Conservation (phyloP, 2,797 vertebrate species). For the Ibycter americanus region DNA sequence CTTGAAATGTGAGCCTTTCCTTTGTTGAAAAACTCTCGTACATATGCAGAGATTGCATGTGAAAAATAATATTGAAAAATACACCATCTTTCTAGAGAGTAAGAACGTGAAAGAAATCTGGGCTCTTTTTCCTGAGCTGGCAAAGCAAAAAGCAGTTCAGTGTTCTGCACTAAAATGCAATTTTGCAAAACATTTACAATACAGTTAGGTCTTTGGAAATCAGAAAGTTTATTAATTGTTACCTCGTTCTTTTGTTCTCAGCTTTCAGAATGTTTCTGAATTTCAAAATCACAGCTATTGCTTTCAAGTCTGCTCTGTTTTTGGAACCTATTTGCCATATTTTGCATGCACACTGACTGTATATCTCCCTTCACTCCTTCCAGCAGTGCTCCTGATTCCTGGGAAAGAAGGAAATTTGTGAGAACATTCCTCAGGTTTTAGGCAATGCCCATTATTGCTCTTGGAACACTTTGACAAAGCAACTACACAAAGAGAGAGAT, state of each 20-base stretch:
- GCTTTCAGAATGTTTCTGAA: background rate
- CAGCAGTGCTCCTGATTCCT: background rate
- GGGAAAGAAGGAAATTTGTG: background rate
- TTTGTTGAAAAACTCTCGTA: background rate
- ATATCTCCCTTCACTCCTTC: background rate
- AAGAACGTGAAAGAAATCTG: background rate
- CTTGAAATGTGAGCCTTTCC: background rate
- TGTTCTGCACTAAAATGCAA: background rate
- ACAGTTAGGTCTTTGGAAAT: background rate
- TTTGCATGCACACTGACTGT: background rate
- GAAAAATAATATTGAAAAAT: background rate
- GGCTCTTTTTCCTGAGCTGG: background rate
- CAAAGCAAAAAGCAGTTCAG: background rate
- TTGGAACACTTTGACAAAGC: constrained; percentile 15
- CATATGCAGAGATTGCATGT: background rate
- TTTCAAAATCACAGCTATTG: background rate
- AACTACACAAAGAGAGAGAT: background rate
- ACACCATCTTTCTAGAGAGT: background rate
- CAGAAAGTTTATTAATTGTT: background rate
- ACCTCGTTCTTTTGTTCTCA: background rate
- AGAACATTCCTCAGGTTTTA: constrained; percentile 41
- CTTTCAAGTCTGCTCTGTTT: background rate
- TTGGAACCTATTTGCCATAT: background rate
- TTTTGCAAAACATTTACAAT: background rate
- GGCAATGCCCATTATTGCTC: constrained; percentile 7